Conservation (phyloP, 2,113 vertebrate genomes). For the Dendrocopos noguchii region DNA sequence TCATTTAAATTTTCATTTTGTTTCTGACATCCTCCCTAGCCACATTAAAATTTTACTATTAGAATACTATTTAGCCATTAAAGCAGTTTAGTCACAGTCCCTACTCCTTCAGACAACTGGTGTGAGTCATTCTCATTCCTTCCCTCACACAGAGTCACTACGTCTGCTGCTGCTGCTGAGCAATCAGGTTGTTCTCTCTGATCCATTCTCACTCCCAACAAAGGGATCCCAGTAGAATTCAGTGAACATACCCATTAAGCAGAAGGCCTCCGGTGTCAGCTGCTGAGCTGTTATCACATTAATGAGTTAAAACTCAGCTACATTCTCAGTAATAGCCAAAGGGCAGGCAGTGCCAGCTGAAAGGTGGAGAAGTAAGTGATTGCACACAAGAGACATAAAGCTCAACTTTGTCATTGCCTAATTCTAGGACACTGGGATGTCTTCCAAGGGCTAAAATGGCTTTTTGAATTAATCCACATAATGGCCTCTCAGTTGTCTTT, state of each 20-base stretch:
- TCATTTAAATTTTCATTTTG: not conserved
- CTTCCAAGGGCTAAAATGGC: conserved; percentile 42
- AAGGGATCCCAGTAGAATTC: conserved; percentile 36
- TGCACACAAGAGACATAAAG: conserved; percentile 43
- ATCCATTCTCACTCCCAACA: conserved; percentile 3
- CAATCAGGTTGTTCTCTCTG: conserved; percentile 22
- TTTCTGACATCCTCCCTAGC: not conserved
- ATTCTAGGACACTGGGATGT: conserved; percentile 44
- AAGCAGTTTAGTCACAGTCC: not conserved
- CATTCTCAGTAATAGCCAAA: conserved; percentile 28
- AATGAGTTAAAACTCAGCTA: conserved; percentile 58
- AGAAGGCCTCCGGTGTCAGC: not conserved
- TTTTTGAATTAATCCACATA: conserved; percentile 61
- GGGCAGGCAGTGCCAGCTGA: conserved; percentile 9
- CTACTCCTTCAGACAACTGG: not conserved
- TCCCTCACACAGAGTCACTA: not conserved
- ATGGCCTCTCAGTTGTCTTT: conserved; percentile 24
- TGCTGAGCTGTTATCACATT: conserved; percentile 39
- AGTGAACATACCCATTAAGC: not conserved
- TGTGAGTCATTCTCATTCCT: not conserved
- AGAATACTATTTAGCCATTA: not conserved
- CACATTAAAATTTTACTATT: not conserved
- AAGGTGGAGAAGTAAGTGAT: conserved; percentile 40
- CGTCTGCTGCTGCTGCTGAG: conserved; percentile 1
- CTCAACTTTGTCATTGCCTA: conserved; percentile 48